These are phyloP conservation scores for Zonitis immaculata DNA, from an alignment of 2,888 invertebrate species.

Conservation along the genomic window DNA sequence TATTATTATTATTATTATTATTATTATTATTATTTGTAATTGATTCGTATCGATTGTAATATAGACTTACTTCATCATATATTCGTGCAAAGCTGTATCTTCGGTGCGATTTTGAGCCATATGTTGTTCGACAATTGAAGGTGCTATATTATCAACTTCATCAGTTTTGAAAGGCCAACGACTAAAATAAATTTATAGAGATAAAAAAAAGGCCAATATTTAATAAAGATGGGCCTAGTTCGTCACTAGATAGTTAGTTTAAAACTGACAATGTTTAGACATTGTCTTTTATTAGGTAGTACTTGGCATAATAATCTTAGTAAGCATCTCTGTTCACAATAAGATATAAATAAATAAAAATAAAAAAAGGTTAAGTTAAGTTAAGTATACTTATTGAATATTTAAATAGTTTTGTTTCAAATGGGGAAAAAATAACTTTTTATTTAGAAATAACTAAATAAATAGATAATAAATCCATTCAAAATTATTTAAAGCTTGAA, in stretches of 20 bases:
- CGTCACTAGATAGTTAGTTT: neutral
- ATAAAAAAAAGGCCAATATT: slow-evolving; percentile 13
- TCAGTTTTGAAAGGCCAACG: slow-evolving; percentile 32
- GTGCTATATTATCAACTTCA: slow-evolving; percentile 34
- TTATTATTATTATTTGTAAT: neutral
- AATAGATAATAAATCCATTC: too few species aligned
- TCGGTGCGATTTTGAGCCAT: slow-evolving; percentile 64
- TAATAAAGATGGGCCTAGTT: slow-evolving; percentile 4
- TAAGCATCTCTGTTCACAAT: slow-evolving; percentile 11
- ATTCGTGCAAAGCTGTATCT: slow-evolving; percentile 63
- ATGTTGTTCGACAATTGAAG: slow-evolving; percentile 52
- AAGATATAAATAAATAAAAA: slow-evolving; percentile 24
- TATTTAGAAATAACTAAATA: slow-evolving; percentile 8
- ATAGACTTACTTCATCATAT: slow-evolving; percentile 60
- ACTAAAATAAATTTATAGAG: slow-evolving; percentile 55
- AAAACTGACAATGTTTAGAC: slow-evolving; percentile 7
- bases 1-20: slow-evolving; percentile 4
- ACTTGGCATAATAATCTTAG: slow-evolving; percentile 8
- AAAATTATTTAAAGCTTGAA: slow-evolving; percentile 2
- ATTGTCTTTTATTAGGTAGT: slow-evolving; percentile 7
- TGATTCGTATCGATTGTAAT: neutral
- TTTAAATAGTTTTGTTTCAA: slow-evolving; percentile 14
- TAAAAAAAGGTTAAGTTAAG: slow-evolving; percentile 31
- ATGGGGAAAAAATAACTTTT: slow-evolving; percentile 5
- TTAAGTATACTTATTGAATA: too few species aligned